Evolutionary conservation across 2,797 vertebrate species (phyloP).

Genomic region (Anas flavirostris): DNA sequence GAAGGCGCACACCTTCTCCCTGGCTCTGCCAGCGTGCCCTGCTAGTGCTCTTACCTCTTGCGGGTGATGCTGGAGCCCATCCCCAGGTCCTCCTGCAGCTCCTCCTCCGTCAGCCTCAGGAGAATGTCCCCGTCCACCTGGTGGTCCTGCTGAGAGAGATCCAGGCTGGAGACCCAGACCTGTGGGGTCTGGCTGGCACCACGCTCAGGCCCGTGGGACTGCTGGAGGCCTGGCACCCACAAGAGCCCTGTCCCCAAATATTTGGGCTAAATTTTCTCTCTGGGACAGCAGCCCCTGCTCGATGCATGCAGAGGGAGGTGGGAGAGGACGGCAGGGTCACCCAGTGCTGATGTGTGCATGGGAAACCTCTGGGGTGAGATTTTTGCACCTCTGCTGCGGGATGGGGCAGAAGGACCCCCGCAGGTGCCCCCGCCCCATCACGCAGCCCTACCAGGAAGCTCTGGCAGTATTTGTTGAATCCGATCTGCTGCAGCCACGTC

Average conservation of each 20-base stretch:
- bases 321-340: background rate
- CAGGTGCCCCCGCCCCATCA: accelerated
- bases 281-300: background rate
- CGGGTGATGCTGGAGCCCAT: constrained; percentile 89
- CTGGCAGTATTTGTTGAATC: constrained; percentile 87
- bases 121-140: constrained; percentile 96
- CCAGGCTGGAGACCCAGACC: background rate
- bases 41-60: constrained; percentile 81
- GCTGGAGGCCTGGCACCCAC: background rate
- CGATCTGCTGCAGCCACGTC: constrained; percentile 95
- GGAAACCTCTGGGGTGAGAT: background rate
- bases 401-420: background rate
- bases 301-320: background rate
- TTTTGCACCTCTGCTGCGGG: background rate
- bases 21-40: background rate
- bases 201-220: background rate
- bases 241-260: background rate
- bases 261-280: too few relatives aligned
- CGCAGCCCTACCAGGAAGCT: constrained; percentile 86
- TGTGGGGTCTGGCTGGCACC: background rate
- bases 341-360: background rate
- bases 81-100: constrained; percentile 86
- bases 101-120: constrained; percentile 89
- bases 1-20: background rate
- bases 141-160: constrained; percentile 82